Percentiles rank a stretch among this genome's conserved stretches.
phyloP scores from a whole-genome alignment of 2,888 invertebrate genomes.

The Marronus borbonicus region DNA sequence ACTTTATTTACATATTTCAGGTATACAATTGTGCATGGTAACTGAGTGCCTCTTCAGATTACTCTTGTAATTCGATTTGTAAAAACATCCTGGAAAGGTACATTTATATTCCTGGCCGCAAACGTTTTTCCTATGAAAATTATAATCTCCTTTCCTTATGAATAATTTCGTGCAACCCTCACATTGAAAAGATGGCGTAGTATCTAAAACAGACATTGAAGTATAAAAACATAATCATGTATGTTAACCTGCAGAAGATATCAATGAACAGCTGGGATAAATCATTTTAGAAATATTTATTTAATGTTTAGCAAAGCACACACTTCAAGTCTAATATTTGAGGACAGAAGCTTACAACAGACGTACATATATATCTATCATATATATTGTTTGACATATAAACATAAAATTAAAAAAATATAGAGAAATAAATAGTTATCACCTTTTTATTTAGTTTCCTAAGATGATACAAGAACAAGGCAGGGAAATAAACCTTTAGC shows the following conservation, averaged over 20 bases:
- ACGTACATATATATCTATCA: too few relatives aligned
- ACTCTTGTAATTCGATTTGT: constrained; percentile 45
- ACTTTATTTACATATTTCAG: too few relatives aligned
- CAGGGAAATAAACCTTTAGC: too few relatives aligned
- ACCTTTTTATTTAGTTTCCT: too few relatives aligned
- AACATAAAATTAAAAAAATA: too few relatives aligned
- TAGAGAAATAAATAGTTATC: too few relatives aligned
- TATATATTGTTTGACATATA: too few relatives aligned
- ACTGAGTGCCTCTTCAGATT: constrained; percentile 41
- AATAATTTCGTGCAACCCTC: constrained; percentile 40
- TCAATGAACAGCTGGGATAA: neutral
- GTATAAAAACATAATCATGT: neutral
- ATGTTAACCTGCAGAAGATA: neutral
- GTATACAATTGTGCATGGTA: constrained; percentile 17
- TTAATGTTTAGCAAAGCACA: too few relatives aligned
- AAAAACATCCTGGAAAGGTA: constrained; percentile 36
- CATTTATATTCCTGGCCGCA: constrained; percentile 51
- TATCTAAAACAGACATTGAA: constrained; percentile 9
- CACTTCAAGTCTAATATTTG: too few relatives aligned
- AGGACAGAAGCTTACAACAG: too few relatives aligned
- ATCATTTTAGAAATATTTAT: too few relatives aligned
- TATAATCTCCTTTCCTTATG: constrained; percentile 31
- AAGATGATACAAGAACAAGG: too few relatives aligned
- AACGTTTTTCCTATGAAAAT: constrained; percentile 46
- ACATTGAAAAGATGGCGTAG: constrained; percentile 13